Conservation (phyloP, 37 sponge, comb jelly and placozoan species). For the Halichondria panicea region DNA sequence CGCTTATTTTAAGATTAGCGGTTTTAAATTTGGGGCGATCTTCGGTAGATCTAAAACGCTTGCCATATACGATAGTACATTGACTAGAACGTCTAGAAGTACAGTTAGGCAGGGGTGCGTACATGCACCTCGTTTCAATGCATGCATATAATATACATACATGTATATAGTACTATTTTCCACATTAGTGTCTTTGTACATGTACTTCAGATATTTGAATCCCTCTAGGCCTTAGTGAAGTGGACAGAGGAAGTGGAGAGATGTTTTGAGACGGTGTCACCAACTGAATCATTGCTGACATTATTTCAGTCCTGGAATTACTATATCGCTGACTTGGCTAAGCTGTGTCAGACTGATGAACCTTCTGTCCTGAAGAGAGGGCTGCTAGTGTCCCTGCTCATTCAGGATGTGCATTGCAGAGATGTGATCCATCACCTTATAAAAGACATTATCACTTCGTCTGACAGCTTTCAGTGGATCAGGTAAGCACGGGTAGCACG, state of each 20-base stretch:
- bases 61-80: too few relatives aligned
- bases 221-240: conserved; percentile 38
- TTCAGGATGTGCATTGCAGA: conserved; percentile 61
- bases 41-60: too few relatives aligned
- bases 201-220: too few relatives aligned
- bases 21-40: too few relatives aligned
- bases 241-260: conserved; percentile 60
- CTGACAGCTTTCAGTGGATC: conserved; percentile 67
- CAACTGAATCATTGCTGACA: neutral
- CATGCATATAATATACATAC: too few relatives aligned
- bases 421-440: conserved; percentile 58
- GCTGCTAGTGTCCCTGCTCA: conserved; percentile 49
- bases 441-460: conserved; percentile 14
- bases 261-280: conserved; percentile 22
- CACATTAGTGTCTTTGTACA: too few relatives aligned
- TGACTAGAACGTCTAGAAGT: too few relatives aligned
- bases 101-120: too few relatives aligned
- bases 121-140: too few relatives aligned
- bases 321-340: conserved; percentile 33
- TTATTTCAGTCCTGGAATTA: conserved; percentile 29
- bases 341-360: conserved; percentile 19
- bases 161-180: too few relatives aligned
- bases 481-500: conserved; percentile 14
- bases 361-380: neutral
- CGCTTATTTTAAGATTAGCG: too few relatives aligned